Evolutionary conservation across 2,797 vertebrate species (phyloP), one percentile per base, ranked within the genome.

Genomic region (Ficedula albicollis): DNA sequence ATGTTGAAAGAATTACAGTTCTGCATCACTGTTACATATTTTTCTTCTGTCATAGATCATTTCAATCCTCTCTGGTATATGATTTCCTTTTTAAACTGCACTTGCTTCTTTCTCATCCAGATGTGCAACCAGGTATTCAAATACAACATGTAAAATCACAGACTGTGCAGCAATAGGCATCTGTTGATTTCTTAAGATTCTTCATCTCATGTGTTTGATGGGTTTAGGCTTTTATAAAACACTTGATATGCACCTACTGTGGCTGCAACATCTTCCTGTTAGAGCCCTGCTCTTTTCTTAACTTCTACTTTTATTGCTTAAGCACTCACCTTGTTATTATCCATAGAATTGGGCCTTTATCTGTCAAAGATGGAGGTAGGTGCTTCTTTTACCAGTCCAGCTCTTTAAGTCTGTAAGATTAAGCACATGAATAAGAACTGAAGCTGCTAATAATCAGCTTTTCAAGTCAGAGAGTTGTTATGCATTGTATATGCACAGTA

Each of bases 11-110:
- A 91, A 87, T 80, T 91, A 87, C 43, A 87, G 81, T 89, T 95
- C 86, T 96, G 69, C 69, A 84, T 64, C 11, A 2, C 49, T 87
- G 54, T 85, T 83, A 55, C 75, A 44, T 84, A 41, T 89, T 91
- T 94, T 93, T 55, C 25, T 91, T 90, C 78, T 83, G 55, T 87
- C 81, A 89, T 78, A 93, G 76, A 62, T 89, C 83, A 89, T 87
- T 90, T 85, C 30, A 83, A 9, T 92, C 46, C 63, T 92, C 36
- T 11, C 55, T 94, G 32, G 55, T 87, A 44, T 75, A 64, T 48
- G 58, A 83, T 80, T 93, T 83, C 21, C 39, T 91, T 70, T 92
- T 73, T 49, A 93, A 82, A 41, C 26, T 67, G 8, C 16, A 39
- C 30, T 92, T 16, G 5, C 52, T 86, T 63, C 48, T 85, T 51